Evolutionary conservation across 1,140 invertebrate species (phyloP).

Genomic region (Dolichoris vasculosae): DNA sequence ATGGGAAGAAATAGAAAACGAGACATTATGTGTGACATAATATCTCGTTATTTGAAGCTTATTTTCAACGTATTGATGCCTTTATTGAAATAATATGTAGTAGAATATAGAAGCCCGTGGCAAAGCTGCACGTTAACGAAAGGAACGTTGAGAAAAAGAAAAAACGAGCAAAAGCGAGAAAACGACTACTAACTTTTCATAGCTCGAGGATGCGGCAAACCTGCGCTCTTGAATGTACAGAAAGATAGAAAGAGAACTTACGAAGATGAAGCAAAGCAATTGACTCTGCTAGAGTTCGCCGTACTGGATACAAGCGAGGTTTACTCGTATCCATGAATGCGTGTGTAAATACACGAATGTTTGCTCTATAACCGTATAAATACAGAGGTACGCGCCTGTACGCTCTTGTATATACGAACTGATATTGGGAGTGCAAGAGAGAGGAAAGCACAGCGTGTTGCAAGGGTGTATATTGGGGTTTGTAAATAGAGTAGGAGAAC

Average conservation of each 20-base stretch:
- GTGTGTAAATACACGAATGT: not conserved
- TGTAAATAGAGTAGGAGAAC: constrained; percentile 63
- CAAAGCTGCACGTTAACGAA: not conserved
- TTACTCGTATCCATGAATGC: too few species aligned
- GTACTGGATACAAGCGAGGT: not conserved
- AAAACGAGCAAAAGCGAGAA: not conserved
- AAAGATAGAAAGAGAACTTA: not conserved
- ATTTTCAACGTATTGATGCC: not conserved
- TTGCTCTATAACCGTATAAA: not conserved
- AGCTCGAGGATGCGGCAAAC: constrained; percentile 1
- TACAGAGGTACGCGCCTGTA: not conserved
- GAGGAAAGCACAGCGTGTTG: constrained; percentile 56
- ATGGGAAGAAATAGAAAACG: not conserved
- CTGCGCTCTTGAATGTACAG: not conserved
- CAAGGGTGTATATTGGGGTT: constrained; percentile 69
- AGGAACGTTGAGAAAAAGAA: not conserved
- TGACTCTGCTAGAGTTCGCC: constrained; percentile 2
- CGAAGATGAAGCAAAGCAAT: not conserved
- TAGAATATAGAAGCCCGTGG: not conserved
- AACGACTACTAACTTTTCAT: constrained; percentile 4
- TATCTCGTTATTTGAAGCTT: constrained; percentile 23
- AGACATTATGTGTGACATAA: not conserved
- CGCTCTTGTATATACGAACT: constrained; percentile 59
- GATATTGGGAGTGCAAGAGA: constrained; percentile 59
- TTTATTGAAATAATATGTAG: not conserved